Evolutionary conservation across 1,140 invertebrate species (phyloP).

Genomic region (Drosophila pallidifrons): DNA sequence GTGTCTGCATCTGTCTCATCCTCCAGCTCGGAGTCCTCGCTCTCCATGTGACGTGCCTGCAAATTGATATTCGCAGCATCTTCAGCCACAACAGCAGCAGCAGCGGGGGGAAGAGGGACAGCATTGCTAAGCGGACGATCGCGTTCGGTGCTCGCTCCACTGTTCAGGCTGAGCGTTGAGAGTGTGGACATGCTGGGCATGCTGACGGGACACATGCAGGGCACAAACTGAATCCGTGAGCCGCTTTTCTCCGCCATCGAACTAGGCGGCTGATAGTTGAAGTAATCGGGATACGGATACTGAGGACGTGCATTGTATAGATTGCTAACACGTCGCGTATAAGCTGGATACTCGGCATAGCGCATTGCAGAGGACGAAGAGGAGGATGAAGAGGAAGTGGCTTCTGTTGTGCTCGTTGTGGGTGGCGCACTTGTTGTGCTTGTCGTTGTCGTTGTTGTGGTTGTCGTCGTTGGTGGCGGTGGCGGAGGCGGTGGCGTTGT

Average conservation of each 20-base stretch:
- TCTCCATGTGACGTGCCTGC: constrained; percentile 67
- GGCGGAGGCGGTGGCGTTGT: constrained; percentile 50
- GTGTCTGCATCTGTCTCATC: not conserved
- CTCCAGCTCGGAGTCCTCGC: constrained; percentile 43
- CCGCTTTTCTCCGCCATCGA: constrained; percentile 40
- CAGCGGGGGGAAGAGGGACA: not conserved
- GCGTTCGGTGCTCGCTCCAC: constrained; percentile 23
- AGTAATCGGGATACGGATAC: constrained; percentile 83
- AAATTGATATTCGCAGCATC: constrained; percentile 12
- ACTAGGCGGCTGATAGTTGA: constrained; percentile 66
- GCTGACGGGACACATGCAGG: constrained; percentile 81
- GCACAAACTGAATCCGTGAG: constrained; percentile 74
- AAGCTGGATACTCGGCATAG: constrained; percentile 69
- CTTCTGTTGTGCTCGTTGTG: constrained; percentile 29
- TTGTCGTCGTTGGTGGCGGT: constrained; percentile 49
- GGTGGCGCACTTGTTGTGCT: constrained; percentile 43
- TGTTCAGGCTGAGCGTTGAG: not conserved
- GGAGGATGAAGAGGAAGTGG: not conserved
- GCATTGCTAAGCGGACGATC: constrained; percentile 14
- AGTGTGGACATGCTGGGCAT: constrained; percentile 51
- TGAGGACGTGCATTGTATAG: constrained; percentile 70
- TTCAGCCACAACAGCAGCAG: not conserved
- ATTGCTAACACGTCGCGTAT: constrained; percentile 72
- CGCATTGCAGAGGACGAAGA: constrained; percentile 16
- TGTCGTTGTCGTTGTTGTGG: constrained; percentile 46